Percentiles rank a stretch among this genome's conserved stretches.
phyloP scores from a whole-genome alignment of 37 sponge, comb jelly and placozoan species.

The Haliclona indistincta region DNA sequence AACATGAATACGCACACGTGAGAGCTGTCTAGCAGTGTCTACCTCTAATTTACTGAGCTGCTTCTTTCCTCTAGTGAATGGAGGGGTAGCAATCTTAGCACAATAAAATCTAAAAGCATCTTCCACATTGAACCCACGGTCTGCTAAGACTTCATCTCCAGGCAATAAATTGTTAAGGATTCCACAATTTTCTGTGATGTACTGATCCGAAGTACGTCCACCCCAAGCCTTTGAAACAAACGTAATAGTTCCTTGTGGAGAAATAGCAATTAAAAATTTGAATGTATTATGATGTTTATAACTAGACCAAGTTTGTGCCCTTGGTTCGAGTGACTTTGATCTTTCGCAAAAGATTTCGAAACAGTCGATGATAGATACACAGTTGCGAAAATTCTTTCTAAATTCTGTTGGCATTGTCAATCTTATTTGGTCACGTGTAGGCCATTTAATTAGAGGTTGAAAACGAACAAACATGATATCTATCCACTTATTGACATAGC shows the following conservation, averaged over 20 bases:
- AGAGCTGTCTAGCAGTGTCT: conserved; percentile 2
- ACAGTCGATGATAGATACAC: conserved; percentile 30
- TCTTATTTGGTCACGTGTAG: background rate
- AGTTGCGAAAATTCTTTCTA: background rate
- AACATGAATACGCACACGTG: conserved; percentile 24
- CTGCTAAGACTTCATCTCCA: conserved; percentile 26
- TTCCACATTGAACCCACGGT: conserved; percentile 21
- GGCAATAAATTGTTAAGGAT: background rate
- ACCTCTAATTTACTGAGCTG: conserved; percentile 6
- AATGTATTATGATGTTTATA: conserved; percentile 34
- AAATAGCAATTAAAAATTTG: conserved; percentile 40
- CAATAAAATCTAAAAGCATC: conserved; percentile 14
- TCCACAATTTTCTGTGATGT: conserved; percentile 26
- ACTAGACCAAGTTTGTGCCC: conserved; percentile 28
- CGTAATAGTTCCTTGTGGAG: conserved; percentile 23
- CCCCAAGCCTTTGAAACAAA: conserved; percentile 33
- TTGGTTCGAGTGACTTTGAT: background rate
- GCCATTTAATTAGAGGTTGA: conserved; percentile 14
- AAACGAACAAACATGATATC: conserved; percentile 9
- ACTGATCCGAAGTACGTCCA: conserved; percentile 14
- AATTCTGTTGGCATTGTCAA: conserved; percentile 13
- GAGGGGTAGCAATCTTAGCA: conserved; percentile 14
- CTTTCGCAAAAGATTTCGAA: conserved; percentile 31
- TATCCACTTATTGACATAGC: conserved; percentile 18
- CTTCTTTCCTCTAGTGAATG: conserved; percentile 15